These are phyloP conservation scores for Bombus difficillimus DNA, from an alignment of 1,140 invertebrate genomes.

Conservation along the genomic window DNA sequence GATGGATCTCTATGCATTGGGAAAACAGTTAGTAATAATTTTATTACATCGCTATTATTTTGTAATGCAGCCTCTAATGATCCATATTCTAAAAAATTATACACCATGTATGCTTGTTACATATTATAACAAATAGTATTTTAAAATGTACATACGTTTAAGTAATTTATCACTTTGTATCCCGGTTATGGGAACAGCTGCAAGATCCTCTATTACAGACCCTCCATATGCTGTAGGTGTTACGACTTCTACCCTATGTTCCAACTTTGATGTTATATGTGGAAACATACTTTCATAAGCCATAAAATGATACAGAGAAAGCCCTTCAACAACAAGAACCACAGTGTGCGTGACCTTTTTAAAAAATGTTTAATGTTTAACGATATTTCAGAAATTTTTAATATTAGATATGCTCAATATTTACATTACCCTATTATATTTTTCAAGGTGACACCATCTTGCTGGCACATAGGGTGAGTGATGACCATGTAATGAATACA, in stretches of 20 bases:
- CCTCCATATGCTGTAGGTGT: slow-evolving; percentile 88
- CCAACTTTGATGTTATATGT: slow-evolving; percentile 84
- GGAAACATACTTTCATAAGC: slow-evolving; percentile 86
- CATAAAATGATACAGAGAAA: slow-evolving; percentile 89
- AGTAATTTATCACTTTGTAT: slow-evolving; percentile 86
- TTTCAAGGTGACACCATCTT: slow-evolving; percentile 92
- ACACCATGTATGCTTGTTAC: neutral
- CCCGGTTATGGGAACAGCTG: slow-evolving; percentile 88
- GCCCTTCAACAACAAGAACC: slow-evolving; percentile 90
- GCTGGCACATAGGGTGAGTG: slow-evolving; percentile 86
- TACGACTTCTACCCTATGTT: slow-evolving; percentile 88
- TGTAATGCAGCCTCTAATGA: slow-evolving; percentile 87
- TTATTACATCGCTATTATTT: slow-evolving; percentile 86
- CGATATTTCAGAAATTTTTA: slow-evolving; percentile 18
- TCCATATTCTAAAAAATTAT: slow-evolving; percentile 83
- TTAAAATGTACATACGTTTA: slow-evolving; percentile 74
- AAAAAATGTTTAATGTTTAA: slow-evolving; percentile 9
- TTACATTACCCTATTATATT: slow-evolving; percentile 85
- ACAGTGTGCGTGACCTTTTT: slow-evolving; percentile 84
- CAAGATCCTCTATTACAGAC: slow-evolving; percentile 89
- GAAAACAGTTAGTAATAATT: slow-evolving; percentile 87
- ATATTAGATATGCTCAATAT: neutral
- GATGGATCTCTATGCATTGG: slow-evolving; percentile 81
- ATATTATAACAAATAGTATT: neutral
- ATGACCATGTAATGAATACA: slow-evolving; percentile 89